Evolutionary conservation across 2,888 invertebrate species (phyloP).

Genomic region (Ectropis crepuscularia): DNA sequence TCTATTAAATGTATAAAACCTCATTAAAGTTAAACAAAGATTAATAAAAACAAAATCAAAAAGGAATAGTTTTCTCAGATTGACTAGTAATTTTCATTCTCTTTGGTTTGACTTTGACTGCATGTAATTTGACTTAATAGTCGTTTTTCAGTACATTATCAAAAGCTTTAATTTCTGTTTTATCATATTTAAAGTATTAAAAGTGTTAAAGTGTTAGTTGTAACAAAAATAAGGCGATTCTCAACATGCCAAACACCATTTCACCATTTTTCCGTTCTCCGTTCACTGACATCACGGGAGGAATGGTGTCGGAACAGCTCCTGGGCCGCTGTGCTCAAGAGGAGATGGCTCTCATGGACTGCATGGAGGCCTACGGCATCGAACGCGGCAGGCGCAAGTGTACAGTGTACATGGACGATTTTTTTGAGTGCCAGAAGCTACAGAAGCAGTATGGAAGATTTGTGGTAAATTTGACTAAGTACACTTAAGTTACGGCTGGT

Average conservation of each 20-base stretch:
- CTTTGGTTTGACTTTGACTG: no score
- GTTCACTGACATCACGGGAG: slow-evolving; percentile 88
- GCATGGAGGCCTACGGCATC: slow-evolving; percentile 90
- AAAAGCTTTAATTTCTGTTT: no score
- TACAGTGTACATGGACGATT: slow-evolving; percentile 85
- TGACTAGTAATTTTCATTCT: no score
- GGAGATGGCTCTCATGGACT: slow-evolving; percentile 89
- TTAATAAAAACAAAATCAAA: no score
- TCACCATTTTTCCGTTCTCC: slow-evolving; percentile 87
- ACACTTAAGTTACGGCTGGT: background rate
- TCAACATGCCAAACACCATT: slow-evolving; percentile 53
- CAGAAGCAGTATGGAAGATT: slow-evolving; percentile 85
- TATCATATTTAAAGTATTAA: no score
- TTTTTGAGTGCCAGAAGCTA: slow-evolving; percentile 86
- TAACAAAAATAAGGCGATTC: background rate
- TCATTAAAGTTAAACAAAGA: no score
- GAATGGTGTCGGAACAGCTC: slow-evolving; percentile 86
- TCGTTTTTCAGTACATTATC: no score
- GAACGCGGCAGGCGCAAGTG: slow-evolving; percentile 86
- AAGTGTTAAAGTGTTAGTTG: no score
- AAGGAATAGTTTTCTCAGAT: no score
- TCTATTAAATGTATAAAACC: no score
- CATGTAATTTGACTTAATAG: no score
- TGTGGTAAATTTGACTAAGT: slow-evolving; percentile 62
- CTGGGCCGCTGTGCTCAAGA: slow-evolving; percentile 86